phyloP scores from a whole-genome alignment of 2,113 vertebrate genomes.

The Pimephales promelas region DNA sequence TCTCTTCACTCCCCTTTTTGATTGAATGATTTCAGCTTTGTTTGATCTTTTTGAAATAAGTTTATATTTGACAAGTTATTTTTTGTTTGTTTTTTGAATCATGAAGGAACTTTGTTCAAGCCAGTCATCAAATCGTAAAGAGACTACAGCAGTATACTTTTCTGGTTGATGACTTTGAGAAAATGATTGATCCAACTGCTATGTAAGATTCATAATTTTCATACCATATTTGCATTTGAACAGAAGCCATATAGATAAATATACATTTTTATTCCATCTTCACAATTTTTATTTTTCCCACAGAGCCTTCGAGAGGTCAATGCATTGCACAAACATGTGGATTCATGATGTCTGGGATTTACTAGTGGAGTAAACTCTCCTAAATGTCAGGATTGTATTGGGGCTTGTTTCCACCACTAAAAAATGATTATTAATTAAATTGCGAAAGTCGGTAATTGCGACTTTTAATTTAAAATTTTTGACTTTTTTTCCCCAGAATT shows the following conservation, averaged over 20 bases:
- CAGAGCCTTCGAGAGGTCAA: not conserved
- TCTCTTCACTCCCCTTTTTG: not conserved
- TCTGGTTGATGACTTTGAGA: not conserved
- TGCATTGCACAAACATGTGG: accelerated
- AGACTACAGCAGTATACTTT: not conserved
- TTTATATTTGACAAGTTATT: not conserved
- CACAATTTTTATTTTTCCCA: not conserved
- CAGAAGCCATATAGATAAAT: not conserved
- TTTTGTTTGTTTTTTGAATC: not conserved
- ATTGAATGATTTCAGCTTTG: not conserved
- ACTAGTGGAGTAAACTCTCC: not conserved
- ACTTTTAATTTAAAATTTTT: too few relatives aligned
- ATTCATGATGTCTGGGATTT: not conserved
- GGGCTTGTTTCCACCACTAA: too few relatives aligned
- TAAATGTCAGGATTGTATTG: not conserved
- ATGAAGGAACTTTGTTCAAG: not conserved
- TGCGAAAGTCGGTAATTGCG: too few relatives aligned
- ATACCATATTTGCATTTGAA: not conserved
- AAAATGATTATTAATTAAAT: too few relatives aligned
- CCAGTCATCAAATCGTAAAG: not conserved
- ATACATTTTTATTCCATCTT: not conserved
- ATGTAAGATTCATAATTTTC: not conserved
- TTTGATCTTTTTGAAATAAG: not conserved
- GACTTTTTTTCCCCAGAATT: too few relatives aligned
- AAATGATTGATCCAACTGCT: not conserved